Percentiles rank a stretch among this genome's conserved stretches.
These are phyloP conservation scores for Myioborus melanocephalus DNA, from an alignment of 2,797 vertebrate species.

Conservation along the genomic window DNA sequence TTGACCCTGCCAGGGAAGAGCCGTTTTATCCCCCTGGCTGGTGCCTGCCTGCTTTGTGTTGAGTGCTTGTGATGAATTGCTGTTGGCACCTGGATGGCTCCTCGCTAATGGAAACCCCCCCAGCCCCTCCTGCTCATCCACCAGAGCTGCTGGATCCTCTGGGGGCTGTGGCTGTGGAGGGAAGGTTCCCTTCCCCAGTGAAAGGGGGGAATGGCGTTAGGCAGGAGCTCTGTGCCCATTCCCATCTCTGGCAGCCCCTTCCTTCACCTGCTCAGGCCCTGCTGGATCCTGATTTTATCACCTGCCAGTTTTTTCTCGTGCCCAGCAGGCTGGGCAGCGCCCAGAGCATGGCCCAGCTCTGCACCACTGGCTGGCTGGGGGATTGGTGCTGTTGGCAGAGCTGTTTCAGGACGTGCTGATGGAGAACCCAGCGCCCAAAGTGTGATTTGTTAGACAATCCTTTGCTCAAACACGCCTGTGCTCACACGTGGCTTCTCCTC, in stretches of 20 bases:
- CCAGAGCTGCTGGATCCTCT: not conserved
- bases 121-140: not conserved
- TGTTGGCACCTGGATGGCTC: not conserved
- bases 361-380: not conserved
- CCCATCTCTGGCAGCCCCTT: not conserved
- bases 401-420: not conserved
- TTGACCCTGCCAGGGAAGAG: not conserved
- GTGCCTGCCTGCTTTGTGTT: not conserved
- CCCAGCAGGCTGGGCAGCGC: not conserved
- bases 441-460: not conserved
- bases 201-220: not conserved
- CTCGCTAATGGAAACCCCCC: not conserved
- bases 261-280: not conserved
- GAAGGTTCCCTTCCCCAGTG: not conserved
- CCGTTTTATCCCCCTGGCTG: not conserved
- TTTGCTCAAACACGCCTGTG: not conserved
- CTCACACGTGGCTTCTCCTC: not conserved
- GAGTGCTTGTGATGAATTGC: not conserved
- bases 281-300: not conserved
- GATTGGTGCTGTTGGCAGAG: not conserved
- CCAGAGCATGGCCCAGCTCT: not conserved
- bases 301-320: accelerated
- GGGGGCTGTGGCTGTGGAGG: accelerated
- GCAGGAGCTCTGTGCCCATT: not conserved
- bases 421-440: not conserved